These are phyloP conservation scores for Notocelia uddmanniana DNA, from an alignment of 2,888 invertebrate genomes.

Conservation along the genomic window DNA sequence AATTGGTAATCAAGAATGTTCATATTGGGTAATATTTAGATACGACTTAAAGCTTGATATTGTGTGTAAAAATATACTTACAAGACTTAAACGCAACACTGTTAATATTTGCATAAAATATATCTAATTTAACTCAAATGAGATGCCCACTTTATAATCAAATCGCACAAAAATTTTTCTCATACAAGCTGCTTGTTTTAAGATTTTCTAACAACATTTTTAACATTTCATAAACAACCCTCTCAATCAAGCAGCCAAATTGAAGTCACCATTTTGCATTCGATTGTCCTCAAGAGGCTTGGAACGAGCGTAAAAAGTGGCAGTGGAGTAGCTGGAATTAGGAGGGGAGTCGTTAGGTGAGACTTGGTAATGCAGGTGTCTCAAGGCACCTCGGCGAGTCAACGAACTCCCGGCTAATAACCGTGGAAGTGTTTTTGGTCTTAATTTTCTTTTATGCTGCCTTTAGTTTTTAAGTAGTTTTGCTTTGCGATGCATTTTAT, in stretches of 20 bases:
- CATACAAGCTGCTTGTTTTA: too few species aligned
- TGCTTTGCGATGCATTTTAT: conserved; percentile 10
- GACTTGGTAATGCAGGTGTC: conserved; percentile 63
- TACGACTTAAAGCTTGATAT: too few species aligned
- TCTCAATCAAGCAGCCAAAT: conserved; percentile 53
- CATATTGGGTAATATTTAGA: too few species aligned
- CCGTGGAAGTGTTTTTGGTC: conserved; percentile 38
- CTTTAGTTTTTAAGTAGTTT: conserved; percentile 32
- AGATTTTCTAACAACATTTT: not conserved
- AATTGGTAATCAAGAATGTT: too few species aligned
- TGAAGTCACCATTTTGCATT: conserved; percentile 67
- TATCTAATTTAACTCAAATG: too few species aligned
- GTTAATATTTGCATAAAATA: too few species aligned
- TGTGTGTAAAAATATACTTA: too few species aligned
- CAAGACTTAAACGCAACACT: too few species aligned
- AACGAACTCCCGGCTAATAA: conserved; percentile 45
- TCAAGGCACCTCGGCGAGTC: conserved; percentile 51
- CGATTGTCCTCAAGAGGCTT: conserved; percentile 73
- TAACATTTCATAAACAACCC: conserved; percentile 34
- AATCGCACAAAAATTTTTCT: too few species aligned
- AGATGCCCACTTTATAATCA: too few species aligned
- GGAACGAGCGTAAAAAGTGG: conserved; percentile 75
- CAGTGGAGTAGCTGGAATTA: conserved; percentile 70
- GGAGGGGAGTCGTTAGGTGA: conserved; percentile 63
- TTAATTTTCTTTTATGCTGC: conserved; percentile 36